phyloP scores from a whole-genome alignment of 2,113 vertebrate genomes.

The Salminus brasiliensis region DNA sequence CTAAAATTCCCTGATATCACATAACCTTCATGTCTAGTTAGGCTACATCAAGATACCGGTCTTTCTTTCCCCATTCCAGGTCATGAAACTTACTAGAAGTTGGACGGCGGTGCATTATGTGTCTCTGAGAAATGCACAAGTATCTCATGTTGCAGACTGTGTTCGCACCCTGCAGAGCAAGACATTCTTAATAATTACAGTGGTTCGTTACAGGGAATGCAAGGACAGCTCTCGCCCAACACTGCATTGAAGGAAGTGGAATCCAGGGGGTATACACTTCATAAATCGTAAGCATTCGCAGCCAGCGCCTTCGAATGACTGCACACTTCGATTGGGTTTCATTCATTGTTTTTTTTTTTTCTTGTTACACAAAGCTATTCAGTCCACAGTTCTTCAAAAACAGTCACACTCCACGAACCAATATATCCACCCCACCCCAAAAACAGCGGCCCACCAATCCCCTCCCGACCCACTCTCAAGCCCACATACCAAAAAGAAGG shows the following conservation, averaged over 20 bases:
- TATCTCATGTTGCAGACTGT: constrained; percentile 53
- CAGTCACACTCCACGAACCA: constrained; percentile 69
- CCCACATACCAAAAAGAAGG: constrained; percentile 81
- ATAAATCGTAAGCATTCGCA: constrained; percentile 60
- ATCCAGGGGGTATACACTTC: constrained; percentile 46
- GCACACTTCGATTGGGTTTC: too few species aligned
- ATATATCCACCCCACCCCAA: constrained; percentile 24
- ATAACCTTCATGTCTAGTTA: constrained; percentile 69
- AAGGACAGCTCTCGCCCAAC: constrained; percentile 60
- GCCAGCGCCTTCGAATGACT: too few species aligned
- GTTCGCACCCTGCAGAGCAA: constrained; percentile 46
- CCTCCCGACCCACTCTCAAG: constrained; percentile 54
- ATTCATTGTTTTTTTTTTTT: constrained; percentile 43
- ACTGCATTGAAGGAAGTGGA: constrained; percentile 45
- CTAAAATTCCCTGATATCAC: constrained; percentile 83
- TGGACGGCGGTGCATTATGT: constrained; percentile 47
- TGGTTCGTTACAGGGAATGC: constrained; percentile 52
- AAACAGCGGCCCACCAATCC: constrained; percentile 35
- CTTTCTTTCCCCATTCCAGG: constrained; percentile 25
- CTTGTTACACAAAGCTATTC: constrained; percentile 60
- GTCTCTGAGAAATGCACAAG: constrained; percentile 45
- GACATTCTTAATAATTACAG: constrained; percentile 52
- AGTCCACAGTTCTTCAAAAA: constrained; percentile 65
- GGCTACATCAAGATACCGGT: constrained; percentile 57
- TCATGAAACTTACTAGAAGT: constrained; percentile 31